These are phyloP conservation scores for Cheiracanthium punctorium DNA, from an alignment of 2,888 invertebrate genomes.

Conservation along the genomic window DNA sequence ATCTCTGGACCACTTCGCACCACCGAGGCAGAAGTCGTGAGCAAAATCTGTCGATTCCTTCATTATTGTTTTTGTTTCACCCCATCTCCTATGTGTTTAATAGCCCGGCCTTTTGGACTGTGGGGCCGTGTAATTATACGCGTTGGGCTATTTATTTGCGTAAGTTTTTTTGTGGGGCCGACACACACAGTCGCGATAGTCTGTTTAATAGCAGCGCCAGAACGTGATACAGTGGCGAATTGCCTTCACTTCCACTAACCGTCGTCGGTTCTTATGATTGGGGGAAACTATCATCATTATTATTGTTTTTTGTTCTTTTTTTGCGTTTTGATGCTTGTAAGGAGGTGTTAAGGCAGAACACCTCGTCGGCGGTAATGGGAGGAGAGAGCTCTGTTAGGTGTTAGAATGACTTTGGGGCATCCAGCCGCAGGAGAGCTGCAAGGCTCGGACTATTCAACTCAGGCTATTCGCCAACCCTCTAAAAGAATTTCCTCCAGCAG, in stretches of 20 bases:
- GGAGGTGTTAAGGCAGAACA: conserved; percentile 52
- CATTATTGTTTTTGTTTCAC: too few species aligned
- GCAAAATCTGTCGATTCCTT: not conserved
- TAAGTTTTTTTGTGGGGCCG: conserved; percentile 62
- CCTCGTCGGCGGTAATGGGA: conserved; percentile 36
- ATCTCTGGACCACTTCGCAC: conserved; percentile 46
- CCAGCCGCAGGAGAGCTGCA: conserved; percentile 13
- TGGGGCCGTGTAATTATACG: conserved; percentile 61
- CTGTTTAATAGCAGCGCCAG: conserved; percentile 44
- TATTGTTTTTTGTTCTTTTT: conserved; percentile 28
- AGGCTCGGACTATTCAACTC: too few species aligned
- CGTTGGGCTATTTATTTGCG: conserved; percentile 65
- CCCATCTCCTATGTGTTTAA: conserved; percentile 38
- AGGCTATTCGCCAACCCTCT: conserved; percentile 22
- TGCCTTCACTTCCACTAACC: not conserved
- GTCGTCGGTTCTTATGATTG: conserved; percentile 35
- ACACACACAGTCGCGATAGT: conserved; percentile 53
- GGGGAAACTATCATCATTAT: conserved; percentile 36
- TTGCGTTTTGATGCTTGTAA: not conserved
- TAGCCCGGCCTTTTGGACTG: conserved; percentile 49
- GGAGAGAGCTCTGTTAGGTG: conserved; percentile 11
- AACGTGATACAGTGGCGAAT: conserved; percentile 61
- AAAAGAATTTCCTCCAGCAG: not conserved
- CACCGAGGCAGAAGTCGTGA: conserved; percentile 51
- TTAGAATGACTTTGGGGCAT: conserved; percentile 31